Base-by-base conservation (phyloP, 64 coral and sea anemone species). In the Dendrophyllia cribrosa region DNA sequence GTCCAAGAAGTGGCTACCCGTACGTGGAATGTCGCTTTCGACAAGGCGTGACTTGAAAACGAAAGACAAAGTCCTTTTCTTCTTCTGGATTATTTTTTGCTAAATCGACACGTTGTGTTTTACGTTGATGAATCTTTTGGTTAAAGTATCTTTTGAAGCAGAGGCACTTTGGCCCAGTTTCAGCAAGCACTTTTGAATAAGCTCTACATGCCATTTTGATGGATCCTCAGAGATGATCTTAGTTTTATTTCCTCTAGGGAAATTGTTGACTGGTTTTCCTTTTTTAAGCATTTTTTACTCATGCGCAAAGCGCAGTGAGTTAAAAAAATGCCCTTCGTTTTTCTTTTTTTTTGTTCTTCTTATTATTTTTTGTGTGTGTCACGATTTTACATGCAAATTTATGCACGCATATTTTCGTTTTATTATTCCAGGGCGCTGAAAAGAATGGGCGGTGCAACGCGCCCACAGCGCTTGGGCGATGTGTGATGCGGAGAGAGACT, bases 1-100 rank as follows among this genome's bases (percentile, higher is more conserved):
- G n/a, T n/a, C n/a, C n/a, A n/a, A n/a, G n/a, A n/a, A n/a, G n/a
- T n/a, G 13, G 13, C 62, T 65, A 19, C 12, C 20, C n/a, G n/a
- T n/a, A n/a, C 12, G 72, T 48, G 78, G 89, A 73, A 91, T 91
- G 6, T 91, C 65, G 9, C n/a, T 50, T 65, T 71, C 71, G 24
- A 14, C 5, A 3, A 91, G 89, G 3, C 78, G 79, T 58, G 89
- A 73, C 77, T 91, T 91, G 48, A 83, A 83, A 49, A n/a, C 19
- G 53, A n/a, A n/a, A n/a, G n/a, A n/a, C n/a, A 11, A 82, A 82
- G 15, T 49, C 48, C 15, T 79, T 83, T 51, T 64, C 59, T 81
- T 67, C 53, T 74, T 91, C 68, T 83, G 64, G 25, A 89, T 76
- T 46, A 76, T 79, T 75, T 92, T 92, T 51, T 85, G 68, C 19